phyloP scores from a whole-genome alignment of 2,113 vertebrate genomes.

The Mobula hypostoma region DNA sequence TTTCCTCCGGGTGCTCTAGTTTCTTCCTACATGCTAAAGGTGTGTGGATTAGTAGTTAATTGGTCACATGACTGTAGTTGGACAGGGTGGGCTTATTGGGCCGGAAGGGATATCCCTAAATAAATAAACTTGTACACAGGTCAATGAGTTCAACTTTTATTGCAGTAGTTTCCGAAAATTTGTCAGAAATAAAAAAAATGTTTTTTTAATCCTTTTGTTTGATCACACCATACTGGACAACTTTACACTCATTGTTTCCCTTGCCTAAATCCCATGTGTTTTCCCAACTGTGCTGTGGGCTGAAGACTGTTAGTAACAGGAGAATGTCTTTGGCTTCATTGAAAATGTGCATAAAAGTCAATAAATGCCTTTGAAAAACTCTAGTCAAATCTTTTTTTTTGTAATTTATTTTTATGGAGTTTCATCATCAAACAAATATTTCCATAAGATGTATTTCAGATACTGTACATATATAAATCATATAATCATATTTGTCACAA shows the following conservation, averaged over 20 bases:
- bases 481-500: too few relatives aligned
- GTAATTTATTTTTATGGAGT: too few relatives aligned
- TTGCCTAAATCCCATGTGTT: background rate
- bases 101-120: too few relatives aligned
- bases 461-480: too few relatives aligned
- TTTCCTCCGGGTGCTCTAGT: too few relatives aligned
- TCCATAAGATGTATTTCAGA: too few relatives aligned
- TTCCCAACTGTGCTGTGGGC: background rate
- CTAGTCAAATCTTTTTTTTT: background rate
- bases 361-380: slow-evolving; percentile 4
- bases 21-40: too few relatives aligned
- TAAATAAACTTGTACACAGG: background rate
- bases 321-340: slow-evolving; percentile 8
- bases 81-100: too few relatives aligned
- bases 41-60: too few relatives aligned
- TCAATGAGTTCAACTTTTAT: background rate
- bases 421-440: too few relatives aligned
- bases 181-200: background rate
- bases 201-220: background rate
- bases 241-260: slow-evolving; percentile 1
- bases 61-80: too few relatives aligned
- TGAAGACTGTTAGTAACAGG: background rate
- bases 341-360: background rate
- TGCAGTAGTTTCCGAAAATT: background rate
- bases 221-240: background rate